Base-by-base conservation (phyloP, 2,888 invertebrate genomes). In the Drosophila incognita region DNA sequence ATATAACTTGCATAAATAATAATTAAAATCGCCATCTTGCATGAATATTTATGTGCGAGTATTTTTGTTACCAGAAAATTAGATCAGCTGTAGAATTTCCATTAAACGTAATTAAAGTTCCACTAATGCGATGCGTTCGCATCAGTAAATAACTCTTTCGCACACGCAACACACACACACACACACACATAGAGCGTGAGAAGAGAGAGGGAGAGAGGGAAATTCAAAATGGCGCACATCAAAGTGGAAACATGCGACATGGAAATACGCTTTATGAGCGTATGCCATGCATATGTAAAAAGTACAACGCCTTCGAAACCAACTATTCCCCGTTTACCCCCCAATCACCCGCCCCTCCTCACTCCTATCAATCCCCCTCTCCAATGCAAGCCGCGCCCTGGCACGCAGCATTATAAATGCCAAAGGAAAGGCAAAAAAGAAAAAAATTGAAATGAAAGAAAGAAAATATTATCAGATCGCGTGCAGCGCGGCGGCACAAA, bases 391-490 rank as follows among this genome's bases (percentile, higher is more conserved):
- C 74, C 81, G 76, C 87, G 77, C 79, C 79, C 85, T 65, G 80
- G 74, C 87, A 85, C 80, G 89, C 82, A 87, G 77, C 74, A 81
- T 75, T 89, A 76, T 87, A 87, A 87, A 87, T 87, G 62, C 81
- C 82, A 69, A 56, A 74, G 59, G 53, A 69, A 71, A 68, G 69
- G 63, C 73, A 60, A 65, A 67, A 60, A 67, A 69, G 73, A 73
- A 66, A 76, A 61, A 61, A 42, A 49, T 38, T 38, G 0, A 38
- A 46, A 8, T 24, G 8, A 58, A 69, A 60, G 56, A 59, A 73
- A 53, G 56, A 70, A 73, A 74, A 79, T 74, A 85, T 87, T 90
- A 88, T 87, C 87, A 79, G 85, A 91, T 91, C 84, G 91, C 91
- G 87, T 91, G 91, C 85, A 87, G 46, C 76, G 54, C 54, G 38